A percentile compares a stretch with the other conserved stretches of the same genome.
Evolutionary conservation across 1,140 invertebrate genomes (phyloP).

Genomic region (Leptonema lineaticorne): DNA sequence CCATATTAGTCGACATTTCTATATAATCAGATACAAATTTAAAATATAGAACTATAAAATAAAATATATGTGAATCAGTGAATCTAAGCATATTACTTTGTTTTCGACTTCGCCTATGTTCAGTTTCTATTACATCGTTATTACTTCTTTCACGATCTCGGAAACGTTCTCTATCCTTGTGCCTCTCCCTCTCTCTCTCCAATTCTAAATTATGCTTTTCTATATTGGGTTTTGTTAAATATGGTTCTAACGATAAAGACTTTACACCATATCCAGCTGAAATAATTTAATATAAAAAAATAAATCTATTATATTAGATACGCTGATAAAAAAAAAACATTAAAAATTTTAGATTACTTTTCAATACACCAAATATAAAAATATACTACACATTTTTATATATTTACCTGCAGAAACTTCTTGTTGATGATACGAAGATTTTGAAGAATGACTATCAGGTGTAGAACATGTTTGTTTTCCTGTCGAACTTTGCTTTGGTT

Average conservation of each 20-base stretch:
- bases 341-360: not conserved
- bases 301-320: not conserved
- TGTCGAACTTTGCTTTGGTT: conserved; percentile 45
- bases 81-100: conserved; percentile 26
- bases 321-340: not conserved
- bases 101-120: conserved; percentile 28
- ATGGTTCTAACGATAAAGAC: conserved; percentile 53
- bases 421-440: conserved; percentile 39
- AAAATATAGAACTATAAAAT: not conserved
- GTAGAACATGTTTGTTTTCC: conserved; percentile 38
- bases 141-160: conserved; percentile 19
- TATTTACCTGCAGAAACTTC: conserved; percentile 27
- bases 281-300: conserved; percentile 15
- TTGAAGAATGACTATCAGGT: conserved; percentile 39
- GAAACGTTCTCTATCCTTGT: conserved; percentile 23
- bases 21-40: not conserved
- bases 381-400: not conserved
- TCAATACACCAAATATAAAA: not conserved
- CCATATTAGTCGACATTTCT: conserved; percentile 40
- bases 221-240: conserved; percentile 55
- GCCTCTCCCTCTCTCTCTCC: conserved; percentile 48
- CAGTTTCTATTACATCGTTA: conserved; percentile 34
- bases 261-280: conserved; percentile 36
- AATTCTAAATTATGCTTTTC: conserved; percentile 57
- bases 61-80: not conserved